These are phyloP conservation scores for Orthosia gracilis DNA, from an alignment of 2,888 invertebrate species.

Conservation along the genomic window DNA sequence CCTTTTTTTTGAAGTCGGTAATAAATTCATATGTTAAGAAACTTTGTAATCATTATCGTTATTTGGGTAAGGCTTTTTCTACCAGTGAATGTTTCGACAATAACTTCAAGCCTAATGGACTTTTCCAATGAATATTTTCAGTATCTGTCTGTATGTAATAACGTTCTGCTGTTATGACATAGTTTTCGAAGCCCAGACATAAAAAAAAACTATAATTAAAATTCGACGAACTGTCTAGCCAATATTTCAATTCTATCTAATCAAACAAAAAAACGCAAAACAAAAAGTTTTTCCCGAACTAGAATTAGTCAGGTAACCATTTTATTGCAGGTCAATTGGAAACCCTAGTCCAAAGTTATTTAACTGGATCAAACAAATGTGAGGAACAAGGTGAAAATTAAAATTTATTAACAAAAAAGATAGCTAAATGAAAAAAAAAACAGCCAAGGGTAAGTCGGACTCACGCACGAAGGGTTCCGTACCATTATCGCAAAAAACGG, in stretches of 20 bases:
- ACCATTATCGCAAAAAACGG: too few relatives aligned
- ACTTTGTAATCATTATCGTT: too few relatives aligned
- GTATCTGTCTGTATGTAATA: too few relatives aligned
- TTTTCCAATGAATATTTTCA: too few relatives aligned
- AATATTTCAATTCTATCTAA: conserved; percentile 15
- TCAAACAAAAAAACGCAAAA: not conserved
- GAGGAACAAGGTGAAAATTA: conserved; percentile 17
- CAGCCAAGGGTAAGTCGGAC: too few relatives aligned
- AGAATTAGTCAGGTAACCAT: conserved; percentile 9
- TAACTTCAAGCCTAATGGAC: too few relatives aligned
- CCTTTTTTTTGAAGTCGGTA: too few relatives aligned
- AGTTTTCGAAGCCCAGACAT: not conserved
- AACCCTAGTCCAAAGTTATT: conserved; percentile 24
- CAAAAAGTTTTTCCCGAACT: conserved; percentile 3
- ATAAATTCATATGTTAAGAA: too few relatives aligned
- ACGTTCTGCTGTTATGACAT: too few relatives aligned
- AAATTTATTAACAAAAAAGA: not conserved
- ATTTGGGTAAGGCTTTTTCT: too few relatives aligned
- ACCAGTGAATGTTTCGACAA: too few relatives aligned
- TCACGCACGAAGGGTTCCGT: too few relatives aligned
- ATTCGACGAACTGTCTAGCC: conserved; percentile 33
- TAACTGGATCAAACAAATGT: conserved; percentile 37
- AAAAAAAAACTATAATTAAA: not conserved
- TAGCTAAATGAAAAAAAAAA: not conserved
- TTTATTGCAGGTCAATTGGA: conserved; percentile 17